Conservation (phyloP, 2,113 vertebrate genomes). For the Syrrhaptes paradoxus region DNA sequence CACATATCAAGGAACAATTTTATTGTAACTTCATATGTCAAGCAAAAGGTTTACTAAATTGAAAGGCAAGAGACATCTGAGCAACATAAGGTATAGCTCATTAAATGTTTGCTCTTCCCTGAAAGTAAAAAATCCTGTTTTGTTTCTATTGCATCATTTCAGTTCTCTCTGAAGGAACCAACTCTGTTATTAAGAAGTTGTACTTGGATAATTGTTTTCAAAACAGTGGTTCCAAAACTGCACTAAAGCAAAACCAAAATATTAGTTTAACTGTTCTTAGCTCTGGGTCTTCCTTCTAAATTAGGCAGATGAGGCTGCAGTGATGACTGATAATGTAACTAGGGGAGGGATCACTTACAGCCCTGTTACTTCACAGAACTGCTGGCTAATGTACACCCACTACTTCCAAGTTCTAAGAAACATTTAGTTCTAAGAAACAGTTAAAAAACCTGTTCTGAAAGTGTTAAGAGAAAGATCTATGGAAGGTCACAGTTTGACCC, state of each 20-base stretch:
- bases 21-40: background rate
- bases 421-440: background rate
- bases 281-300: background rate
- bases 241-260: background rate
- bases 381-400: background rate
- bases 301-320: background rate
- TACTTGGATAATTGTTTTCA: background rate
- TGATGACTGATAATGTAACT: background rate
- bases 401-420: background rate
- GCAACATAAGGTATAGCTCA: background rate
- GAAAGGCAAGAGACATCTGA: background rate
- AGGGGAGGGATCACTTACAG: background rate
- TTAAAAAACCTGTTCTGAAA: background rate
- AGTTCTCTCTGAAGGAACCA: slow-evolving; percentile 33
- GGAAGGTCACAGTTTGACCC: background rate
- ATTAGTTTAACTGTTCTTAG: background rate
- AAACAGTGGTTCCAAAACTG: background rate
- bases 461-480: background rate
- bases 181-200: background rate
- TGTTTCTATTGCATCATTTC: slow-evolving; percentile 71
- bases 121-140: slow-evolving; percentile 48
- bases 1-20: background rate
- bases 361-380: background rate
- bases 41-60: background rate
- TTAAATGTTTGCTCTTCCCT: background rate